Base-by-base conservation (phyloP, 2,113 vertebrate genomes). In the Erythrocercus mccallii region DNA sequence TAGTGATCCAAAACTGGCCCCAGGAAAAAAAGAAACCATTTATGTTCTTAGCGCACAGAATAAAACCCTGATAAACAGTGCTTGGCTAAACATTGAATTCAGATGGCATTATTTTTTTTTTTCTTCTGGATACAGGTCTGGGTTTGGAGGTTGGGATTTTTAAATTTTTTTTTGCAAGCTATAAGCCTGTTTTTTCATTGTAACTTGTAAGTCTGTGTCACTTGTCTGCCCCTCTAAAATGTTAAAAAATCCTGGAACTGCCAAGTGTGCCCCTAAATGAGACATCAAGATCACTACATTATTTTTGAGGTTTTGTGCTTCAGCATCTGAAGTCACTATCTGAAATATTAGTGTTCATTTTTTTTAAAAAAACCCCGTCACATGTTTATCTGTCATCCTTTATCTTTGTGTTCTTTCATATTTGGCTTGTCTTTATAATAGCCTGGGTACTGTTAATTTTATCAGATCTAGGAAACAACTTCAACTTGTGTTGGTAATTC, bases 1-100 rank as follows among this genome's bases (percentile, higher is more conserved):
- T 97, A 98, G 85, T 97, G 97, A 98, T 98, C 96, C 92, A 96
- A 97, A 98, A 97, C 96, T 97, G 97, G 94, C 97, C 97, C 95
- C 51, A 5, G 97, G 96, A 97, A 96, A 97, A 96, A 97, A 97
- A 95, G 79, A 96, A 97, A 96, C 81, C 90, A 86, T 98, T 97
- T 97, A 95, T 95, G 95, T 84, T 97, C 73, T 72, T 87, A 96
- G 92, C 90, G 87, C 86, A 84, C 23, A 76, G 90, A 98, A 93
- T 83, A 86, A 91, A 98, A 94, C 62, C 30, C 79, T 95, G 97
- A 96, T 96, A 98, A 97, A 97, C 85, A 97, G 83, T 86, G 88
- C 66, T 97, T 93, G 87, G 57, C 94, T 96, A 96, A 98, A 97
- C 92, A 96, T 42, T 97, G 95, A 91, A 96, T 96, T 97, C 94